These are phyloP conservation scores for Melanchra persicariae DNA, from an alignment of 2,888 invertebrate genomes.

Conservation along the genomic window DNA sequence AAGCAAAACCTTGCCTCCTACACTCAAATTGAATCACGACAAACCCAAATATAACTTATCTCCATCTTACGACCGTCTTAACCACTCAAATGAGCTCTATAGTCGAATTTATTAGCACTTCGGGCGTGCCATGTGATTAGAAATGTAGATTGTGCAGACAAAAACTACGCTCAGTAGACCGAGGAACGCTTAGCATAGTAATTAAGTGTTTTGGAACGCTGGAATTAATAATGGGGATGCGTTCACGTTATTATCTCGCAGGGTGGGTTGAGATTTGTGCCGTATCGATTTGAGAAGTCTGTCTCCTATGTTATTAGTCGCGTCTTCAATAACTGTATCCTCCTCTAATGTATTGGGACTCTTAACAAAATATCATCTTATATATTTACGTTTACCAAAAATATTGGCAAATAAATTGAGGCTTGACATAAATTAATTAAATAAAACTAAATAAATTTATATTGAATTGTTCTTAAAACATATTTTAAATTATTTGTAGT, in stretches of 20 bases:
- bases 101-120: slow-evolving; percentile 74
- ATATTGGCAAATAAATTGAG: too few species aligned
- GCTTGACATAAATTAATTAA: too few species aligned
- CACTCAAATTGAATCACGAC: not conserved
- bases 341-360: too few species aligned
- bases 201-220: slow-evolving; percentile 67
- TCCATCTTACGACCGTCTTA: slow-evolving; percentile 30
- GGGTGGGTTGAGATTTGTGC: not conserved
- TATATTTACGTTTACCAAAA: too few species aligned
- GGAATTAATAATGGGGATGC: slow-evolving; percentile 54
- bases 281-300: slow-evolving; percentile 5
- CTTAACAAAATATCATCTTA: too few species aligned
- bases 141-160: slow-evolving; percentile 76
- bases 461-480: too few species aligned
- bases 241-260: slow-evolving; percentile 45
- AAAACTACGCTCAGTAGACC: slow-evolving; percentile 72
- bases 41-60: slow-evolving; percentile 1
- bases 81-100: slow-evolving; percentile 54
- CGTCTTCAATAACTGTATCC: too few species aligned
- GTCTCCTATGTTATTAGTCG: not conserved
- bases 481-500: too few species aligned
- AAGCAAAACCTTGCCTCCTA: not conserved
- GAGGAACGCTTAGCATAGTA: slow-evolving; percentile 76
- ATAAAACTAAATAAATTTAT: too few species aligned
- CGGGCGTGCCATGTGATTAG: slow-evolving; percentile 69